phyloP scores from a whole-genome alignment of 2,888 invertebrate genomes.

The Xanthostigma xanthostigma region DNA sequence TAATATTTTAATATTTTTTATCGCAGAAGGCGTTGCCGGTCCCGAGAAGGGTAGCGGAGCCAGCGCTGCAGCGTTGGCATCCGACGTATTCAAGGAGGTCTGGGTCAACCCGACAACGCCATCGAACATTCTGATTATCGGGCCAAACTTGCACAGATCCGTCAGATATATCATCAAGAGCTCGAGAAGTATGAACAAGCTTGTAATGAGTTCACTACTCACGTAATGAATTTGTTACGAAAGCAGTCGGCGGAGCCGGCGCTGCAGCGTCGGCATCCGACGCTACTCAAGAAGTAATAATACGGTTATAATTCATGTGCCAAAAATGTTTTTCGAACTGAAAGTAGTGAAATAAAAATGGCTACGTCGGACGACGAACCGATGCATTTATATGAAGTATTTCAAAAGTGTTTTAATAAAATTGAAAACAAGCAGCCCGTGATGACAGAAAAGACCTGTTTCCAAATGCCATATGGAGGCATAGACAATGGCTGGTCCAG shows the following conservation, averaged over 20 bases:
- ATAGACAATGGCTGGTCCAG: constrained; percentile 22
- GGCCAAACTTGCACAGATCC: constrained; percentile 94
- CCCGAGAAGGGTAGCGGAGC: constrained; percentile 87
- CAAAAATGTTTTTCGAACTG: no score
- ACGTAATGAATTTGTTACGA: constrained; percentile 93
- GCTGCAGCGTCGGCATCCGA: no score
- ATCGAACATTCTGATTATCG: constrained; percentile 99
- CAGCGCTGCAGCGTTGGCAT: constrained; percentile 77
- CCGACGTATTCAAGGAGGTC: constrained; percentile 65
- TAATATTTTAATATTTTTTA: no score
- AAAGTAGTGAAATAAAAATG: constrained; percentile 53
- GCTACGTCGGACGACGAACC: constrained; percentile 96
- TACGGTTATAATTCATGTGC: no score
- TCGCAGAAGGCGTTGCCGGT: constrained; percentile 94
- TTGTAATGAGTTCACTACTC: constrained; percentile 99
- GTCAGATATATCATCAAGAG: constrained; percentile 98
- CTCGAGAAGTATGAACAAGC: constrained; percentile 99
- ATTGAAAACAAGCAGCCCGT: constrained; percentile 91
- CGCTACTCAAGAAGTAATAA: no score
- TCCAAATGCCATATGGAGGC: no score
- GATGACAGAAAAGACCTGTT: no score
- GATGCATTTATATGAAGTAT: constrained; percentile 96
- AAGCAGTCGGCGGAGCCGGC: no score
- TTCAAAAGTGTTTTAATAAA: constrained; percentile 97
- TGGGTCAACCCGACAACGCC: constrained; percentile 77